Conservation (phyloP, 1,140 invertebrate species). For the Heliothis virescens region DNA sequence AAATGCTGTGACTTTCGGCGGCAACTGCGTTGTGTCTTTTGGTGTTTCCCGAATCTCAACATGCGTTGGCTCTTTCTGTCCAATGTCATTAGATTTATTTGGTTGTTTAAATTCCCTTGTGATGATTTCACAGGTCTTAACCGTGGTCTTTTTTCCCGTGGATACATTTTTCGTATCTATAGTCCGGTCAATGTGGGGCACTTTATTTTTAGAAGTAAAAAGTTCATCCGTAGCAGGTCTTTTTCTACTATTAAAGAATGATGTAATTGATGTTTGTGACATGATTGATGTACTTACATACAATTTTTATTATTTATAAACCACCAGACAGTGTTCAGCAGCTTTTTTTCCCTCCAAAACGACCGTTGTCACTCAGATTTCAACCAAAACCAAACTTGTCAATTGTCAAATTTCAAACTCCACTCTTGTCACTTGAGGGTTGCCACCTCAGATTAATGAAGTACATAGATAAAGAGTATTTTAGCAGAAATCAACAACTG, state of each 20-base stretch:
- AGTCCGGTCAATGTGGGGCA: conserved; percentile 84
- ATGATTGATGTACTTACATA: conserved; percentile 73
- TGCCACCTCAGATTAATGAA: no score
- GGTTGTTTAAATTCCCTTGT: background rate
- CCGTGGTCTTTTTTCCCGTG: conserved; percentile 46
- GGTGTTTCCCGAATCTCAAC: conserved; percentile 1
- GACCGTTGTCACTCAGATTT: conserved; percentile 33
- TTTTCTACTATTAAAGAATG: conserved; percentile 90
- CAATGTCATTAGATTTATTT: conserved; percentile 1
- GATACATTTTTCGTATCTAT: conserved; percentile 46
- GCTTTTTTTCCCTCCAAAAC: conserved; percentile 72
- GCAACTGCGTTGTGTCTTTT: conserved; percentile 43
- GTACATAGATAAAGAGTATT: no score
- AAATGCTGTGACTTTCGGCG: conserved; percentile 56
- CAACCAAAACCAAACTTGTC: no score
- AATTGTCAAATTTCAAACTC: background rate
- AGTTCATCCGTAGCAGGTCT: conserved; percentile 89
- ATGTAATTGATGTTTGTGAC: conserved; percentile 90
- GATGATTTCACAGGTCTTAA: conserved; percentile 45
- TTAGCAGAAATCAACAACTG: no score
- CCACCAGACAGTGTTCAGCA: background rate
- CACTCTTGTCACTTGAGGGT: no score
- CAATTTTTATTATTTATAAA: background rate
- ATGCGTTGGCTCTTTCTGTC: conserved; percentile 24
- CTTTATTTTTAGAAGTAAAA: conserved; percentile 87